Evolutionary conservation across 2,113 vertebrate species (phyloP).

Genomic region (Baryphthengus martii): DNA sequence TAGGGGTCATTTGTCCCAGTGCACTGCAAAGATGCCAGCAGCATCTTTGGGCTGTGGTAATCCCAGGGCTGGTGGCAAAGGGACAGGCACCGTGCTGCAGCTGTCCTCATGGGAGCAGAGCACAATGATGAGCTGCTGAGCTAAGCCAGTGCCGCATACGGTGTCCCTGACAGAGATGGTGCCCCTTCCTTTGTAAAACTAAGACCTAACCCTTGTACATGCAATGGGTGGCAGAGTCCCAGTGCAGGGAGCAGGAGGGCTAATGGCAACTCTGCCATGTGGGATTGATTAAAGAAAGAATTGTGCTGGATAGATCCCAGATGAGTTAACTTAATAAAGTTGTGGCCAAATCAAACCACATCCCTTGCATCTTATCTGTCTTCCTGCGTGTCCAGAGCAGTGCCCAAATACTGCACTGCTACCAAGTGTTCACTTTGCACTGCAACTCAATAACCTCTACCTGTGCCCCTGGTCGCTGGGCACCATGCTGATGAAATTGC

Average conservation of each 20-base stretch:
- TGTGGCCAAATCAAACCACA: slow-evolving; percentile 60
- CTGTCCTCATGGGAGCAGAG: not conserved
- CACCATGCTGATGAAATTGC: not conserved
- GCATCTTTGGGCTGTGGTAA: not conserved
- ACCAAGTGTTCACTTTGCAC: not conserved
- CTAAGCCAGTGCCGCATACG: rapidly evolving
- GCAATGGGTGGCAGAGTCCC: not conserved
- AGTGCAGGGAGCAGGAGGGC: not conserved
- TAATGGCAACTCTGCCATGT: slow-evolving; percentile 22
- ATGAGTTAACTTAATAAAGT: slow-evolving; percentile 59
- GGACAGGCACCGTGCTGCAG: not conserved
- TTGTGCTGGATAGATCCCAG: slow-evolving; percentile 48
- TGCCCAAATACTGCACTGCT: not conserved
- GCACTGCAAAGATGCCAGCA: rapidly evolving
- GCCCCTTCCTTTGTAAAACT: not conserved
- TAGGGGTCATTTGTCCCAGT: not conserved
- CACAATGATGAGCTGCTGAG: rapidly evolving
- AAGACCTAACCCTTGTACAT: not conserved
- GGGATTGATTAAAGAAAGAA: slow-evolving; percentile 49
- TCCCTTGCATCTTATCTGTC: slow-evolving; percentile 57
- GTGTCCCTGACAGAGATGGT: rapidly evolving
- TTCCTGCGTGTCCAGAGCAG: slow-evolving; percentile 37
- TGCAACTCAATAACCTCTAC: not conserved
- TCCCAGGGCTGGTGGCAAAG: rapidly evolving
- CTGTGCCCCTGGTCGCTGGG: rapidly evolving